Evolutionary conservation across 2,888 invertebrate genomes (phyloP), one percentile per base, ranked within the genome.

Genomic region (Metacarcinus magister): DNA sequence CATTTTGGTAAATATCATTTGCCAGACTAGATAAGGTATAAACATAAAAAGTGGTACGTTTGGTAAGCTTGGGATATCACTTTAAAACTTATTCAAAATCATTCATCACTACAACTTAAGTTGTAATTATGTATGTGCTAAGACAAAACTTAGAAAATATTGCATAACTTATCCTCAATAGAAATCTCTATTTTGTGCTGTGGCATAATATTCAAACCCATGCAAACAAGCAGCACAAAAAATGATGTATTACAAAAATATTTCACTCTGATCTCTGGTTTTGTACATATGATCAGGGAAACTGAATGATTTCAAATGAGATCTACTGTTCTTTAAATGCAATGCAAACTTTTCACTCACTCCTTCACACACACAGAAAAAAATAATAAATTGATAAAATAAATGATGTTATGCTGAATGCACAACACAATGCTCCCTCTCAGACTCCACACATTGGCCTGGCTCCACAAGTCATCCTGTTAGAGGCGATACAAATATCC

Each of bases 221-320:
- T 95, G 54, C 91, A 60, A 92, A 54, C 39, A 19, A n/a, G 23
- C 16, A 48, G 54, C 92, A 54, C 92, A 48, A 92, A 54, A 92
- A 95, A 94, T 90, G 60, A 95, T 54, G 90, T 67, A 90, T 95
- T 95, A 95, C 60, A 95, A 95, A 95, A 95, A 95, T 95, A 94
- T 95, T 89, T 95, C 90, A 54, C 90, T 94, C 94, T 95, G 94
- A 95, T 95, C 94, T 54, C 60, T 89, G 87, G 94, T 95, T 94
- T 95, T 95, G 94, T 95, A 95, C 94, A 95, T 90, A 39, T 95
- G 94, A 95, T 95, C 94, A 95, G 94, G 60, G 90, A 94, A 95
- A 95, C 43, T 91, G 32, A 94, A 48, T 87, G 2, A 91, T 32
- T 95, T 60, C 91, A 89, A 95, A 95, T 60, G 54, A 46, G 87